A percentile compares a stretch with the other conserved stretches of the same genome.
phyloP scores from a whole-genome alignment of 2,797 vertebrate species.

The Helostoma temminkii region DNA sequence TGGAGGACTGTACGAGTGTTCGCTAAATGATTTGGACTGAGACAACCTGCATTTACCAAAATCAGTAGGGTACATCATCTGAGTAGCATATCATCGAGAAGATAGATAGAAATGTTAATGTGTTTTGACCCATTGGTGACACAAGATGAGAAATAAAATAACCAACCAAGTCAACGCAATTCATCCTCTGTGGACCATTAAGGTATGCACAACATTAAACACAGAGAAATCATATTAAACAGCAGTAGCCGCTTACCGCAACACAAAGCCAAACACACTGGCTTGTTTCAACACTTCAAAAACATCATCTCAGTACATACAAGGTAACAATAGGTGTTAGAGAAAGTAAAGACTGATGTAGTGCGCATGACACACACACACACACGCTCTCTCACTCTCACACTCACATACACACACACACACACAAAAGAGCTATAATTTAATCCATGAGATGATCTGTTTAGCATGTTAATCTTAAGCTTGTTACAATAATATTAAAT shows the following conservation, averaged over 20 bases:
- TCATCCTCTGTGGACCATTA: background rate
- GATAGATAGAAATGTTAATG: too few species aligned
- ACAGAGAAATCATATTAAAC: too few species aligned
- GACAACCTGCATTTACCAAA: too few species aligned
- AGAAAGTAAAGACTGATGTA: background rate
- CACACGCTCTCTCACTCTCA: too few species aligned
- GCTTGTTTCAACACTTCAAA: too few species aligned
- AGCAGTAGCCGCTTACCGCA: too few species aligned
- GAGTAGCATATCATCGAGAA: too few species aligned
- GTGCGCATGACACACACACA: constrained; percentile 9
- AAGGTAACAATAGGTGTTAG: constrained; percentile 7
- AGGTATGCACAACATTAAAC: background rate
- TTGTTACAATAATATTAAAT: constrained; percentile 75
- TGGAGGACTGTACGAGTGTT: too few species aligned
- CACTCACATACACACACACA: constrained; percentile 12
- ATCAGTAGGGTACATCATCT: background rate
- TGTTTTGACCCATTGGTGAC: too few species aligned
- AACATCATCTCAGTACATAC: constrained; percentile 16
- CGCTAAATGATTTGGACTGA: too few species aligned
- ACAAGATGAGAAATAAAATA: too few species aligned
- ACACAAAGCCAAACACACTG: too few species aligned
- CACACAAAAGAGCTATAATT: constrained; percentile 18
- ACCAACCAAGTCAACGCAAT: background rate
- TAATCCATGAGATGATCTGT: constrained; percentile 44
- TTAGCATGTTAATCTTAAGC: constrained; percentile 74